Percentiles rank a stretch among this genome's conserved stretches.
These are phyloP conservation scores for Pachycephus smyrnensis DNA, from an alignment of 2,888 invertebrate genomes.

Conservation along the genomic window DNA sequence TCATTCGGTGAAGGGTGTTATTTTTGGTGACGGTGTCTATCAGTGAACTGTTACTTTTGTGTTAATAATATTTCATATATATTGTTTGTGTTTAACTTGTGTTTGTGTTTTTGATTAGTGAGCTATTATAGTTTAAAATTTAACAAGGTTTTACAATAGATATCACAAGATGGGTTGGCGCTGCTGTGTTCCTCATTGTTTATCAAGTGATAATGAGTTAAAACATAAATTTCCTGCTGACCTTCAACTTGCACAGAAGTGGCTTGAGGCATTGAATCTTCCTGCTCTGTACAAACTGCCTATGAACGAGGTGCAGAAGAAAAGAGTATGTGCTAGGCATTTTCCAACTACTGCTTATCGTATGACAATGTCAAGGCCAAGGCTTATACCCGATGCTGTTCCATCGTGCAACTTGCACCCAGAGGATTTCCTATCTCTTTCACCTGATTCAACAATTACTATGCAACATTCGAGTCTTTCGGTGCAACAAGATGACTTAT, in stretches of 20 bases:
- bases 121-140: no score
- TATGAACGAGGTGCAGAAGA: conserved; percentile 13
- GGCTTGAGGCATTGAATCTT: conserved; percentile 14
- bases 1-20: no score
- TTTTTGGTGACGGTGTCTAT: no score
- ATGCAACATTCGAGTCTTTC: no score
- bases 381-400: conserved; percentile 16
- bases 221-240: conserved; percentile 18
- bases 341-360: conserved; percentile 18
- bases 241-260: conserved; percentile 5
- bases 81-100: no score
- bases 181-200: conserved; percentile 16
- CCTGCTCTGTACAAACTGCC: neutral
- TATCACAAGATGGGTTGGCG: conserved; percentile 22
- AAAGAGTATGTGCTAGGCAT: conserved; percentile 17
- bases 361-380: conserved; percentile 12
- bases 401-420: conserved; percentile 22
- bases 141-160: no score
- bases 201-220: conserved; percentile 7
- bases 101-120: no score
- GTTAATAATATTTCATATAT: no score
- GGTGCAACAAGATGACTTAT: no score
- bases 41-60: no score
- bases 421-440: no score
- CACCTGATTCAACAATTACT: no score